A percentile compares a stretch with the other conserved stretches of the same genome.
Evolutionary conservation across 2,113 vertebrate genomes (phyloP).

Genomic region (Lophura nycthemera): DNA sequence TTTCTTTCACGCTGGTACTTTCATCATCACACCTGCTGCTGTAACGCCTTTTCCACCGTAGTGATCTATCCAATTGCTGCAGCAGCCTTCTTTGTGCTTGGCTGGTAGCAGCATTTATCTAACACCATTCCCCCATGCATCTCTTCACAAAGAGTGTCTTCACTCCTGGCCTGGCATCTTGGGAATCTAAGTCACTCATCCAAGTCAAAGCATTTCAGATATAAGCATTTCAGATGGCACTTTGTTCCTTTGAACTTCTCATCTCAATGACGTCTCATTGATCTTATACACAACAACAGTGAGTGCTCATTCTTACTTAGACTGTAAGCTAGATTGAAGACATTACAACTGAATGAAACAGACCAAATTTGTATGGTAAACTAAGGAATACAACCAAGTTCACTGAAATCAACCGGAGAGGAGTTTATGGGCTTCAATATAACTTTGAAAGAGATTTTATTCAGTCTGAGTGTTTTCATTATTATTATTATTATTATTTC

Average conservation of each 20-base stretch:
- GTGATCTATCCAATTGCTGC: no score
- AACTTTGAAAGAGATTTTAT: background rate
- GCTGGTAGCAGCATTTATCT: background rate
- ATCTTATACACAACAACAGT: background rate
- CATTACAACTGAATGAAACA: background rate
- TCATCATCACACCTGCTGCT: no score
- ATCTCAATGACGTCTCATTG: fast-evolving
- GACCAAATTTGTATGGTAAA: background rate
- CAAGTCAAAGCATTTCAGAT: background rate
- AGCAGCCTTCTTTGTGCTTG: background rate
- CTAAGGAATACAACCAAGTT: background rate
- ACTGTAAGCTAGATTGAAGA: background rate
- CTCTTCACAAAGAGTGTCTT: background rate
- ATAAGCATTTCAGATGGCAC: background rate
- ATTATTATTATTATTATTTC: background rate
- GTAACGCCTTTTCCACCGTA: no score
- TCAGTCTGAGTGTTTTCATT: background rate
- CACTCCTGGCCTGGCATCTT: background rate
- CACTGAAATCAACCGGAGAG: background rate
- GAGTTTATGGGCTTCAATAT: background rate
- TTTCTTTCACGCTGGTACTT: no score
- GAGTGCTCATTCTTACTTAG: background rate
- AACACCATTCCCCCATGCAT: background rate
- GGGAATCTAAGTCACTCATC: background rate
- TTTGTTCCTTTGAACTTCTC: background rate